Conservation (phyloP, 2,113 vertebrate species). For the Rynchops niger region DNA sequence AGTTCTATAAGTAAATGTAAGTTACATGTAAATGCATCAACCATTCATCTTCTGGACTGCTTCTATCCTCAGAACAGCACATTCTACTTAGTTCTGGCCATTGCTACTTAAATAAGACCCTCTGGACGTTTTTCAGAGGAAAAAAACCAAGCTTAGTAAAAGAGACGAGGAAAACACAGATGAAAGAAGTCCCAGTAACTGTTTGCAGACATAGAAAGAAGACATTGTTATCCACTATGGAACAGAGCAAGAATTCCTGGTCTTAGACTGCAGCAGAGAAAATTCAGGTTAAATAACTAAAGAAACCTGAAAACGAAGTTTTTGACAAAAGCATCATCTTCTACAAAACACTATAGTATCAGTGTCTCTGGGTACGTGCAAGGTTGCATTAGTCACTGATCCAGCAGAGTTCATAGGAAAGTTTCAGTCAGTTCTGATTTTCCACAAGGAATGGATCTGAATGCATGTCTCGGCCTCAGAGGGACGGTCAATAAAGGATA, state of each 20-base stretch:
- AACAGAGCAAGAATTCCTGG: not conserved
- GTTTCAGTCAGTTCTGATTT: not conserved
- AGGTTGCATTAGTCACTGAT: conserved; percentile 57
- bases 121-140: not conserved
- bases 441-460: not conserved
- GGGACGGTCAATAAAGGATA: not conserved
- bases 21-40: not conserved
- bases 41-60: not conserved
- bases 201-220: not conserved
- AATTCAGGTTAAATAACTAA: not conserved
- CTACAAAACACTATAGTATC: conserved; percentile 2
- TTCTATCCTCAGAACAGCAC: not conserved
- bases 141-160: not conserved
- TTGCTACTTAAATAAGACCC: not conserved
- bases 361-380: not conserved
- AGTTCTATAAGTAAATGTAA: not conserved
- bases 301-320: conserved; percentile 23
- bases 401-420: conserved; percentile 11
- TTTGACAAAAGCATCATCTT: conserved; percentile 36
- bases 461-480: not conserved
- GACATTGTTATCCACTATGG: not conserved
- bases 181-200: not conserved
- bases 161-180: not conserved
- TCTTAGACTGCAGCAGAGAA: not conserved
- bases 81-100: not conserved